Conservation (phyloP, 2,888 invertebrate genomes). For the Acanthosepion esculentum region DNA sequence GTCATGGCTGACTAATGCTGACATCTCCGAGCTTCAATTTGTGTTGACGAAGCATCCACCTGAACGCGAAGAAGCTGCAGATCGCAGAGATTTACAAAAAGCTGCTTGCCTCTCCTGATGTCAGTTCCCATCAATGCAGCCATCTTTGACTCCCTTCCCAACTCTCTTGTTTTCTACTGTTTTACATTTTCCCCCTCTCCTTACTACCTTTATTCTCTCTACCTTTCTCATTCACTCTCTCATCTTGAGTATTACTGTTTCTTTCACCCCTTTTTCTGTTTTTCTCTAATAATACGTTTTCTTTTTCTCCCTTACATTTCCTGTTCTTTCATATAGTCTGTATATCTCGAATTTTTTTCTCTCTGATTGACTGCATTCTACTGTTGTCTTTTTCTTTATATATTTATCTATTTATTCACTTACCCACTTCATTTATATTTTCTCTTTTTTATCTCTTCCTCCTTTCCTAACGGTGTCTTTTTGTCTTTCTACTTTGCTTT, state of each 20-base stretch:
- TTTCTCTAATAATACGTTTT: too few species aligned
- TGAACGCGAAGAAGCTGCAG: neutral
- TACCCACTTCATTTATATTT: too few species aligned
- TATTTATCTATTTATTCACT: too few species aligned
- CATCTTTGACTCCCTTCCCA: neutral
- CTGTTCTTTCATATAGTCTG: neutral
- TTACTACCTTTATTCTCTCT: neutral
- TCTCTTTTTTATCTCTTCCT: too few species aligned
- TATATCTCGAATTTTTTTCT: neutral
- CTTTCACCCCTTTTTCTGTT: neutral
- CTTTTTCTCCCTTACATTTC: too few species aligned
- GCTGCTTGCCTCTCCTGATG: too few species aligned
- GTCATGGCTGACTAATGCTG: constrained; percentile 22
- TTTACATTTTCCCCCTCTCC: neutral
- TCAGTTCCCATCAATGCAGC: neutral
- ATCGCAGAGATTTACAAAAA: neutral
- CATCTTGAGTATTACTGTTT: neutral
- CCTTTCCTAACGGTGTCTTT: too few species aligned
- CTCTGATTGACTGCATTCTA: neutral
- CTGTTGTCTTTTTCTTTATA: too few species aligned
- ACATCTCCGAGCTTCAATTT: neutral
- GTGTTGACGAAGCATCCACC: constrained; percentile 33
- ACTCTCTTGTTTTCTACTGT: neutral
- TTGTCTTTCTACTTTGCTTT: too few species aligned
- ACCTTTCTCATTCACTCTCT: neutral